phyloP scores from a whole-genome alignment of 2,888 invertebrate genomes.

The Cyrtodaria siliqua region DNA sequence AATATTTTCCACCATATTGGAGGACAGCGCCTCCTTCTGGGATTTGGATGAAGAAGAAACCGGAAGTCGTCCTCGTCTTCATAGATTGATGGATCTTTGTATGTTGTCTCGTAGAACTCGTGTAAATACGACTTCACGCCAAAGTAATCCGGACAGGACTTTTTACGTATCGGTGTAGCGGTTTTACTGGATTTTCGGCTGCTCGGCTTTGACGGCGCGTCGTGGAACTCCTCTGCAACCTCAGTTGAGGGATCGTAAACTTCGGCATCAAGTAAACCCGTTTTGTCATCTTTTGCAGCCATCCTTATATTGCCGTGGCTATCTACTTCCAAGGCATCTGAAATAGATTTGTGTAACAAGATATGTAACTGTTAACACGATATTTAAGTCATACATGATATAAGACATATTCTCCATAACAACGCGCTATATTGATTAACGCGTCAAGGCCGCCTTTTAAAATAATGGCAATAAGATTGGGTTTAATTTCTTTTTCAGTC shows the following conservation, averaged over 20 bases:
- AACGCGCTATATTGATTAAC: no score
- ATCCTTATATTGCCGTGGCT: conserved; percentile 12
- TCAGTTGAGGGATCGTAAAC: conserved; percentile 26
- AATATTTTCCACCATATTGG: conserved; percentile 86
- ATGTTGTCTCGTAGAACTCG: conserved; percentile 85
- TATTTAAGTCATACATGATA: no score
- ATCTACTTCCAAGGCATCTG: background rate
- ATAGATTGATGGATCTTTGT: conserved; percentile 82
- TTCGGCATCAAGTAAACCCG: conserved; percentile 25
- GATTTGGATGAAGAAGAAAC: conserved; percentile 84
- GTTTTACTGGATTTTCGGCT: conserved; percentile 44
- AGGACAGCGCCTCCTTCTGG: conserved; percentile 77
- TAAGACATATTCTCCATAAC: no score
- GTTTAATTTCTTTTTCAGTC: no score
- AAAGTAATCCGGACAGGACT: conserved; percentile 86
- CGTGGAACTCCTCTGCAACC: conserved; percentile 66
- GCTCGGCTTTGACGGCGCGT: conserved; percentile 47
- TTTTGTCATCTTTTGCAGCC: conserved; percentile 49
- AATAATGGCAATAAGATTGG: no score
- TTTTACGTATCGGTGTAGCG: conserved; percentile 31
- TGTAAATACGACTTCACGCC: conserved; percentile 87
- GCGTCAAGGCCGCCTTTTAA: no score
- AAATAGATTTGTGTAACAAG: background rate
- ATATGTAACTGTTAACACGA: no score
- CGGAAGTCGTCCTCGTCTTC: conserved; percentile 85